phyloP scores from a whole-genome alignment of 2,113 vertebrate genomes.

The Centropus unirufus region DNA sequence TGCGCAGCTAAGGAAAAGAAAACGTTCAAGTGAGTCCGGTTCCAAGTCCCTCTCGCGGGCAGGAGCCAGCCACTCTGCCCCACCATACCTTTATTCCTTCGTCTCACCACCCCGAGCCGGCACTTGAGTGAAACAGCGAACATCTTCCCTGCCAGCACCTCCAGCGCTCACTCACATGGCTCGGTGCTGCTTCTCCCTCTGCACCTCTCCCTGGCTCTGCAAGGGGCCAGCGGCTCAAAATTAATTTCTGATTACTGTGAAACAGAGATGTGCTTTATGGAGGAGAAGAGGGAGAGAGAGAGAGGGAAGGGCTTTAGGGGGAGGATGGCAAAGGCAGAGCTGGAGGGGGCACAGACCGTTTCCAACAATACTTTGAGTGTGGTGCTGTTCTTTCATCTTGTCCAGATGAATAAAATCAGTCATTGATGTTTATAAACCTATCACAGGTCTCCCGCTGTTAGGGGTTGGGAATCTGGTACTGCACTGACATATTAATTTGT shows the following conservation, averaged over 20 bases:
- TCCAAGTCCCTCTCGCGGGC: not conserved
- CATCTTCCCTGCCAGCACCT: constrained; percentile 75
- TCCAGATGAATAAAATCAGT: constrained; percentile 61
- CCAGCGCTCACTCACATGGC: constrained; percentile 78
- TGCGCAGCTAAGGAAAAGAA: not conserved
- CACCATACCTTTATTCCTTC: constrained; percentile 83
- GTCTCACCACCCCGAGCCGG: constrained; percentile 88
- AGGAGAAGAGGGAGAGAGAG: not conserved
- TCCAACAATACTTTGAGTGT: not conserved
- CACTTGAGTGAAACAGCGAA: constrained; percentile 92
- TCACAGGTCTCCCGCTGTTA: not conserved
- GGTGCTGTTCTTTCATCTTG: not conserved
- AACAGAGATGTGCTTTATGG: constrained; percentile 22
- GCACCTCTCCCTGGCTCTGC: constrained; percentile 64
- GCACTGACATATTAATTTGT: constrained; percentile 53
- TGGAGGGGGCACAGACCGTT: not conserved
- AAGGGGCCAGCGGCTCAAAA: constrained; percentile 54
- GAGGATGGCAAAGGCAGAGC: not conserved
- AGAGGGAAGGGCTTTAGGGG: not conserved
- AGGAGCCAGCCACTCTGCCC: not conserved
- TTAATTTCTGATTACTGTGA: constrained; percentile 35
- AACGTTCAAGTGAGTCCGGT: not conserved
- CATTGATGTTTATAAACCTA: constrained; percentile 71
- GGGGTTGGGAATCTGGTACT: not conserved
- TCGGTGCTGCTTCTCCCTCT: constrained; percentile 62